Base-by-base conservation (phyloP, 1,140 invertebrate species). In the Myzus persicae region DNA sequence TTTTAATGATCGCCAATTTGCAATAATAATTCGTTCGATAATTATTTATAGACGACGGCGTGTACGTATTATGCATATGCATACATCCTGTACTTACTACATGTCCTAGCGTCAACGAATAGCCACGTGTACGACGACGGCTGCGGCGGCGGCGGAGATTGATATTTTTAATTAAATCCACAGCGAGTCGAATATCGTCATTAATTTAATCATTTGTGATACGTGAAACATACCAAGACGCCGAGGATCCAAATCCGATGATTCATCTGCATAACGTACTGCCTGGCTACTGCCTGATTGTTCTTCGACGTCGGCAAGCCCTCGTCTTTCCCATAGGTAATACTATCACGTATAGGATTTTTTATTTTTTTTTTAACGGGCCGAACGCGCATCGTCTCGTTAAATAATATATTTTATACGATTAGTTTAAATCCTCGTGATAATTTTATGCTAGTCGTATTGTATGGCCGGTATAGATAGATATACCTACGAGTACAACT, bases 221-320 rank as follows among this genome's bases (percentile, higher is more conserved):
- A 46, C 44, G 59, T 76, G 42, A 36, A n/a, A 67, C 85, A 18
- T 18, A 36, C 84, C 9, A 44, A 36, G 31, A 88, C 31, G 31
- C 14, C 31, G 84, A 9, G 38, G 67, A 48, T 82, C 20, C 90
- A 46, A 91, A 91, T 48, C 31, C 59, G 42, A 91, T 31, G 90
- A 91, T 91, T 91, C 90, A 82, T 91, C 90, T 91, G 42, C 59
- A 91, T 91, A 91, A 91, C 18, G 18, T n/a, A 26, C 6, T 18
- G 44, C 11, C n/a, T n/a, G n/a, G 40, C 59, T 46, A 76, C 90
- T 44, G 42, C 38, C 31, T 82, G 90, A 91, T 91, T 91, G 82
- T 91, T 89, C 9, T 26, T 46, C 67, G 46, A 91, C 42, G 67
- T 91, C 90, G 90, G 31, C 67, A 24, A 46, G 90, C 54, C 31